Evolutionary conservation across 2,888 invertebrate genomes (phyloP), one percentile per base, ranked within the genome.

Genomic region (Operophtera brumata): DNA sequence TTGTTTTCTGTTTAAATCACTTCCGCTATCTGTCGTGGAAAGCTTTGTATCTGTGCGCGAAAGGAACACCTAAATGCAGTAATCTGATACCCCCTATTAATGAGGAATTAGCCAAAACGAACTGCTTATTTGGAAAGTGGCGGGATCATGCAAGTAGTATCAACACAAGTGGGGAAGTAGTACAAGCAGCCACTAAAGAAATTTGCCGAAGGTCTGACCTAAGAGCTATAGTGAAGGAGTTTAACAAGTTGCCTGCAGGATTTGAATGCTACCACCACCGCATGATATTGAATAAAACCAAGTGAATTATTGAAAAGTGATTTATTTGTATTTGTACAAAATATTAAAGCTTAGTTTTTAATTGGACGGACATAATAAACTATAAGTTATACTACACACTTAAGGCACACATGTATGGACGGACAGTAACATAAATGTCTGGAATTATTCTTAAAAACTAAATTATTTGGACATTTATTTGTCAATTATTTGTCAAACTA

Each of bases 121-220:
- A 90, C 68, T 91, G 91, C 66, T 71, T 89, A 45, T 82, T 77
- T 67, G 86, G 90, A 0, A 86, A 83, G 69, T 90, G 89, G 87
- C 74, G 69, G 10, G 78, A 82, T 3, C 90, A 91, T 65, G 75
- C 78, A 1, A 77, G 80, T 56, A 65, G 69, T 55, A 80, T 90
- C n/a, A 75, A 75, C 53, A 70, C 60, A 34, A 71, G 72, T 67
- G 90, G 90, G 0, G 69, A 73, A 47, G 57, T 47, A 41, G 51
- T 66, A 25, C 60, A 62, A 34, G 42, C 58, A 43, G 85, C 90
- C 1, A 49, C 75, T 0, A 82, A 65, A 66, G 78, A 80, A 57
- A 61, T 89, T 35, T 91, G 90, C 57, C 75, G 77, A 53, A 75
- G 85, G 63, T 32, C 61, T 28, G 86, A 86, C 65, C 73, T 87